A percentile compares a stretch with the other conserved stretches of the same genome.
phyloP scores from a whole-genome alignment of 2,888 invertebrate species.

The Odiellus spinosus region DNA sequence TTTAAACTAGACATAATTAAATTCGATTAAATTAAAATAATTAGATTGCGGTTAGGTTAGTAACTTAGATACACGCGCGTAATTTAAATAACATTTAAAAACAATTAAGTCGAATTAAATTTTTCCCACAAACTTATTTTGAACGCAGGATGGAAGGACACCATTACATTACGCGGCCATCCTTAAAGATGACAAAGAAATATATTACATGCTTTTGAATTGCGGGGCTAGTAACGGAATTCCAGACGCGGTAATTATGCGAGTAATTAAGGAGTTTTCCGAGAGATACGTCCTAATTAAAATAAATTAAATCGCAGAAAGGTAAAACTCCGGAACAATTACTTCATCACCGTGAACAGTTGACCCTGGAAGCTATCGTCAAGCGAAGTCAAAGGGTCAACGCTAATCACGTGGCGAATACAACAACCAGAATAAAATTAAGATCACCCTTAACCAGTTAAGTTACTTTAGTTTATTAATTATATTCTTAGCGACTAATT shows the following conservation, averaged over 20 bases:
- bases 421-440: conserved; percentile 18
- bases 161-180: conserved; percentile 50
- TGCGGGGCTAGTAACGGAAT: conserved; percentile 46
- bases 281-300: too few species aligned
- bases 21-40: too few species aligned
- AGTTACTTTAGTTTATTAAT: conserved; percentile 4
- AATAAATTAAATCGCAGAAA: too few species aligned
- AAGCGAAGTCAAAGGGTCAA: conserved; percentile 20
- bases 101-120: too few species aligned
- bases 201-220: conserved; percentile 43
- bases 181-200: conserved; percentile 40
- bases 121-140: too few species aligned
- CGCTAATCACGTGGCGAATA: conserved; percentile 21
- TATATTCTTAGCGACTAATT: background rate
- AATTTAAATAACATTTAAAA: too few species aligned
- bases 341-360: conserved; percentile 27
- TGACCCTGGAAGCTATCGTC: conserved; percentile 22
- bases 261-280: too few species aligned
- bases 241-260: conserved; percentile 37
- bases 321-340: conserved; percentile 31
- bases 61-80: too few species aligned
- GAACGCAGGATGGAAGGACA: conserved; percentile 53
- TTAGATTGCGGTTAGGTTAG: too few species aligned
- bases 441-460: conserved; percentile 18
- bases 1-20: too few species aligned